Conservation (phyloP, 2,113 vertebrate species). For the Hydrolagus affinis region DNA sequence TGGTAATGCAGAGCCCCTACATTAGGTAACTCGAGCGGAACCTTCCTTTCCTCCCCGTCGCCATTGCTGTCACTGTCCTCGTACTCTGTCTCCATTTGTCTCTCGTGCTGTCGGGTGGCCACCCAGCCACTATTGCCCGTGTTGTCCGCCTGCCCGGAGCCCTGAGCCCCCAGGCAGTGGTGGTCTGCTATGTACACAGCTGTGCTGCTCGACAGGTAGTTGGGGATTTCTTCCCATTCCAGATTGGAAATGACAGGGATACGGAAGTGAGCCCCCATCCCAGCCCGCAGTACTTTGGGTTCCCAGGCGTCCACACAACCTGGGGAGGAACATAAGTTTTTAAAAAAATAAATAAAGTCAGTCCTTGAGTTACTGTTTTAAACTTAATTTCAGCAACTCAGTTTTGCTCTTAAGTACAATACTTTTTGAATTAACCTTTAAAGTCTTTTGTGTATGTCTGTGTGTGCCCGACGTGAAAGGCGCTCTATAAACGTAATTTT, state of each 20-base stretch:
- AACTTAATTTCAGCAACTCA: too few species aligned
- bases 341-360: too few species aligned
- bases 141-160: background rate
- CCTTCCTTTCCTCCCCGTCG: background rate
- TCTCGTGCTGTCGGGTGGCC: constrained; percentile 40
- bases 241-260: constrained; percentile 66
- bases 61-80: constrained; percentile 36
- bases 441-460: too few species aligned
- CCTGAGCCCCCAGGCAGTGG: constrained; percentile 34
- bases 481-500: too few species aligned
- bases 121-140: constrained; percentile 50
- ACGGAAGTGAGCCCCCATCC: constrained; percentile 90
- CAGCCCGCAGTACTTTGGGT: constrained; percentile 88
- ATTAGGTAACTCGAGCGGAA: constrained; percentile 40
- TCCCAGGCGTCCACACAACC: constrained; percentile 92
- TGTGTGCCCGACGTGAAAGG: too few species aligned
- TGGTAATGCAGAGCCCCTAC: constrained; percentile 59
- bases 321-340: constrained; percentile 39
- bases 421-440: too few species aligned
- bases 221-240: constrained; percentile 66
- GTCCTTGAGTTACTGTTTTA: too few species aligned
- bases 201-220: constrained; percentile 48
- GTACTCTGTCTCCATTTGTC: background rate
- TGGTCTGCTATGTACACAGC: constrained; percentile 71
- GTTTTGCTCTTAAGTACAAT: too few species aligned